phyloP scores from a whole-genome alignment of 2,888 invertebrate species.

The Hirudinaria manillensis region DNA sequence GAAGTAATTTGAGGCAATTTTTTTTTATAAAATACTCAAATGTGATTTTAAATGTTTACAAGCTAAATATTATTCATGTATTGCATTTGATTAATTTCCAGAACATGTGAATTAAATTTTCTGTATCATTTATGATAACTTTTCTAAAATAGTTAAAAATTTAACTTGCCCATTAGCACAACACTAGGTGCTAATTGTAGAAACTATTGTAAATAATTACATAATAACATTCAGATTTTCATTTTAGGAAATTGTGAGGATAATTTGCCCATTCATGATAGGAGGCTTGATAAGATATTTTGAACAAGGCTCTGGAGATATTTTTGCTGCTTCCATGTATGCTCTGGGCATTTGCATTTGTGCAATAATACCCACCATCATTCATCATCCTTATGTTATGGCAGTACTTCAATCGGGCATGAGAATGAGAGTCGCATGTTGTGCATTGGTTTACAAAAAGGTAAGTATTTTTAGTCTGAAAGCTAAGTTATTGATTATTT shows the following conservation, averaged over 20 bases:
- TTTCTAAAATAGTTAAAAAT: no score
- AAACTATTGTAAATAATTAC: not conserved
- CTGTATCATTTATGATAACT: no score
- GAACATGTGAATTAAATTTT: no score
- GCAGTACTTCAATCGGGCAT: slow-evolving; percentile 70
- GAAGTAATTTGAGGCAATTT: slow-evolving; percentile 47
- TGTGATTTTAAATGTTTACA: no score
- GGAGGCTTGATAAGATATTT: slow-evolving; percentile 16
- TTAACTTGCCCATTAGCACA: not conserved
- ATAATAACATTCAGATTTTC: not conserved
- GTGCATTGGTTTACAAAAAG: slow-evolving; percentile 78
- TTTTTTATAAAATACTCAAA: no score
- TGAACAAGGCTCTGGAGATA: not conserved
- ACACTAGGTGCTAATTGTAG: not conserved
- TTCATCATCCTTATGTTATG: slow-evolving; percentile 85
- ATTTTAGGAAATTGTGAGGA: slow-evolving; percentile 23
- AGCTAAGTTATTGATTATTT: not conserved
- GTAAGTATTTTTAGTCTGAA: slow-evolving; percentile 53
- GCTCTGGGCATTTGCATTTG: slow-evolving; percentile 45
- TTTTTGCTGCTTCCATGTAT: slow-evolving; percentile 31
- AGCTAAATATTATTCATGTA: no score
- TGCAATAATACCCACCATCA: slow-evolving; percentile 55
- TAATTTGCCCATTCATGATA: slow-evolving; percentile 21
- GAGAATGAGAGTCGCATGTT: slow-evolving; percentile 71
- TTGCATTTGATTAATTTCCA: no score